phyloP scores from a whole-genome alignment of 2,113 vertebrate species.

The Puma concolor region DNA sequence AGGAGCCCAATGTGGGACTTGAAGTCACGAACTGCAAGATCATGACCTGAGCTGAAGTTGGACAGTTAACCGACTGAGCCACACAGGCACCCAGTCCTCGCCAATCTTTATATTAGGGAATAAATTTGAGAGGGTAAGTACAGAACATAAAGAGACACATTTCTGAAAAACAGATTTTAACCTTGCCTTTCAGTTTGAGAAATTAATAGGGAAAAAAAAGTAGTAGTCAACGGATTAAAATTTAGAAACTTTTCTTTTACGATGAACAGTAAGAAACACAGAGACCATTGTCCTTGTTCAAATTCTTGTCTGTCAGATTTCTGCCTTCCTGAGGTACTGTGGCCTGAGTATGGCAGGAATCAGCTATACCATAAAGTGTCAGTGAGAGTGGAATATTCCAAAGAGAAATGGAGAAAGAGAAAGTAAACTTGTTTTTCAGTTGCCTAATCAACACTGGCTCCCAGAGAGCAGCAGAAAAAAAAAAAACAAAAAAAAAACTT shows the following conservation, averaged over 20 bases:
- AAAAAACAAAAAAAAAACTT: not conserved
- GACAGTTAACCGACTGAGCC: no score
- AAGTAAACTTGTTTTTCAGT: not conserved
- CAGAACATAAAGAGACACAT: not conserved
- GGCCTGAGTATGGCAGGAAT: not conserved
- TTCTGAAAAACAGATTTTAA: constrained; percentile 14
- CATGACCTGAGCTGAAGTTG: no score
- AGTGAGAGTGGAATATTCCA: not conserved
- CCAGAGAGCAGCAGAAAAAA: not conserved
- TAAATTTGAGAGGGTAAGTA: not conserved
- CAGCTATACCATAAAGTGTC: not conserved
- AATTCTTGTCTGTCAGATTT: not conserved
- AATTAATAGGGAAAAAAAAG: not conserved
- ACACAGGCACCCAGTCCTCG: not conserved
- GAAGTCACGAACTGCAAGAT: no score
- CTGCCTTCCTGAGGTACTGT: not conserved
- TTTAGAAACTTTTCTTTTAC: not conserved
- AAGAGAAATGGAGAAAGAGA: not conserved
- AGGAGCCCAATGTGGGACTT: no score
- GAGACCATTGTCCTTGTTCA: not conserved
- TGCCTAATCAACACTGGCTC: not conserved
- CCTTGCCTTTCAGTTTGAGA: not conserved
- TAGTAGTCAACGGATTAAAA: not conserved
- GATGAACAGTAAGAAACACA: not conserved
- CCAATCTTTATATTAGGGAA: not conserved